Base-by-base conservation (phyloP, 1,140 invertebrate species). In the Xylocopa sonorina region DNA sequence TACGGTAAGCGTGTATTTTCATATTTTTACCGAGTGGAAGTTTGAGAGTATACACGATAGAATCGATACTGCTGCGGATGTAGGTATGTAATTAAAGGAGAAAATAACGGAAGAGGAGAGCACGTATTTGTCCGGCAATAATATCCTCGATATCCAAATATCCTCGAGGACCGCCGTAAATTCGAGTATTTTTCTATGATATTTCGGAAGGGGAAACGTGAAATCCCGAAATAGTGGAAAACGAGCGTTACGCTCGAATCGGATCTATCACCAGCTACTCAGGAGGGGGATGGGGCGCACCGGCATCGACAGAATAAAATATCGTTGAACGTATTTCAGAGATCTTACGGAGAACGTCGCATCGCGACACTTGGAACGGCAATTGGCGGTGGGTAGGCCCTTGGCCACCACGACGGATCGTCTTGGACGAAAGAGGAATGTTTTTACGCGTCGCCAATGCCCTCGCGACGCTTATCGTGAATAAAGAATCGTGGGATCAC, bases 281-380 rank as follows among this genome's bases (percentile, higher is more conserved):
- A 18, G 18, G 3, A 38, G n/a, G 6, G 41, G 24, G 48, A 10
- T 24, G 29, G 27, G 63, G 12, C 48, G 72, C 69, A 32, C 78
- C 80, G 57, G 58, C 16, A 34, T 38, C 32, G 81, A 73, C 72
- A 66, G 63, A 29, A 43, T 75, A 71, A 85, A 77, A 84, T 85
- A 84, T 85, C 68, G 78, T 32, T 3, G 16, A 32, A 57, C 78
- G 68, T 81, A 85, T 84, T 74, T 77, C 78, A 77, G 21, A 48
- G 53, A 80, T 77, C 43, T 69, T 53, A 48, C 63, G 29, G 75
- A 51, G 34, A 27, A 10, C 18, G 32, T 6, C 7, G 24, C 7
- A 18, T 38, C 0, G 50, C 3, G 12, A 51, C 62, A n/a, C 57
- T 38, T 68, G 2, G 38, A 12, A 55, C 32, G 46, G 55, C 38